A percentile compares a stretch with the other conserved stretches of the same genome.
phyloP scores from a whole-genome alignment of 2,888 invertebrate species.

The Pseudococcus jackbeardsleyi region DNA sequence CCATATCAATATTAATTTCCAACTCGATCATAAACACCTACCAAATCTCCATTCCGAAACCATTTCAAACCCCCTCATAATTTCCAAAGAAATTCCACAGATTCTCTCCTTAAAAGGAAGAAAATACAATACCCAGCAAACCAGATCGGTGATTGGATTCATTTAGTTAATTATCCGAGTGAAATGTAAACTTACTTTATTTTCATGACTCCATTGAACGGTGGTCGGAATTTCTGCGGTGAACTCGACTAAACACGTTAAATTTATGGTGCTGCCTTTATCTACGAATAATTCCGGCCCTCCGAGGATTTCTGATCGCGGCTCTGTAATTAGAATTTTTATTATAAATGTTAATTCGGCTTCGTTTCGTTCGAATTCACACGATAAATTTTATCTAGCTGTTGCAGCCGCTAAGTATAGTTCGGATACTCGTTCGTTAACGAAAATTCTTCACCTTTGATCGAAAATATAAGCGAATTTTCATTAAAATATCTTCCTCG shows the following conservation, averaged over 20 bases:
- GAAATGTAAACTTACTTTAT: conserved; percentile 71
- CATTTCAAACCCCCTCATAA: no score
- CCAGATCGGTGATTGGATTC: neutral
- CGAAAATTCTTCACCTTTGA: neutral
- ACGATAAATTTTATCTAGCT: conserved; percentile 7
- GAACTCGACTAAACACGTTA: conserved; percentile 86
- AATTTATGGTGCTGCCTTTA: conserved; percentile 88
- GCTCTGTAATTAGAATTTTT: conserved; percentile 74
- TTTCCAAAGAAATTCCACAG: neutral
- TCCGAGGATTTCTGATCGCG: conserved; percentile 84
- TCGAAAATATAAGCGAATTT: neutral
- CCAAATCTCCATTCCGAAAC: no score
- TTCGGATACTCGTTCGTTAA: neutral
- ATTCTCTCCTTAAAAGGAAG: neutral
- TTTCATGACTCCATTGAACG: conserved; percentile 87
- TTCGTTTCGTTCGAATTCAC: neutral
- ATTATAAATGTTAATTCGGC: conserved; percentile 31
- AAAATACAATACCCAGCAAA: neutral
- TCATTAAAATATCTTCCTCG: neutral
- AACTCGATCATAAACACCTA: no score
- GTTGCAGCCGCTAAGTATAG: neutral
- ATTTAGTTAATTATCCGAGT: neutral
- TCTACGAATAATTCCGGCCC: conserved; percentile 88
- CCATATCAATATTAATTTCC: no score
- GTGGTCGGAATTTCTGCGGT: conserved; percentile 87